Base-by-base conservation (phyloP, 2,888 invertebrate genomes). In the Heliconius ismenius region DNA sequence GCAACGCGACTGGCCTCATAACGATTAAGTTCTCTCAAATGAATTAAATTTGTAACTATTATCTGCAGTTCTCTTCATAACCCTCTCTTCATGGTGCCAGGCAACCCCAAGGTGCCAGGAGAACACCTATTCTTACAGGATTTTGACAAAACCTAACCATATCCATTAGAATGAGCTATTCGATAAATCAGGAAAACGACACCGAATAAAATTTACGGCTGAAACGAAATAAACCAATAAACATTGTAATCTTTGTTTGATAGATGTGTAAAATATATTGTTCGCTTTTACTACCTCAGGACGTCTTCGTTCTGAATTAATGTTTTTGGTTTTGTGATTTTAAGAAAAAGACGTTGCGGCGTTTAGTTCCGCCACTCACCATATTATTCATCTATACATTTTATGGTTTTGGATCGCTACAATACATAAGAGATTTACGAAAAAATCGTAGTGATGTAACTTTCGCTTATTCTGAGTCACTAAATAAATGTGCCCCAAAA, bases 121-220 rank as follows among this genome's bases (percentile, higher is more conserved):
- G 28, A 28, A 4, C 28, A 28, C 4, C 28, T 28, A 4, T 28
- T 36, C 39, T 67, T 13, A n/a, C 6, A 62, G 18, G 39, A n/a
- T 60, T 72, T 39, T 18, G 60, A 58, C 32, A 15, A 58, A 58
- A 70, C 15, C 36, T 39, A 60, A 18, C 24, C 54, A 11, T 28
- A 62, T 13, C 36, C 39, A 73, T 28, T n/a, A 54, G 26, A 43
- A 10, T 21, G 11, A 60, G 18, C 24, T 26, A 73, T 36, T 39
- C 21, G 39, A 62, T 43, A 60, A 21, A 73, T 28, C 62, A 62
- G 24, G 62, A 62, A 62, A 73, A 73, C 13, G 73, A 62, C 73
- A 39, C 11, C 62, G 24, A 73, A 73, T 73, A 62, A 73, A 73
- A 39, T 73, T 73, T 73, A 73, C 60, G 62, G 24, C 21, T 26